Evolutionary conservation across 2,888 invertebrate genomes (phyloP).

Genomic region (Drosophila birchii): DNA sequence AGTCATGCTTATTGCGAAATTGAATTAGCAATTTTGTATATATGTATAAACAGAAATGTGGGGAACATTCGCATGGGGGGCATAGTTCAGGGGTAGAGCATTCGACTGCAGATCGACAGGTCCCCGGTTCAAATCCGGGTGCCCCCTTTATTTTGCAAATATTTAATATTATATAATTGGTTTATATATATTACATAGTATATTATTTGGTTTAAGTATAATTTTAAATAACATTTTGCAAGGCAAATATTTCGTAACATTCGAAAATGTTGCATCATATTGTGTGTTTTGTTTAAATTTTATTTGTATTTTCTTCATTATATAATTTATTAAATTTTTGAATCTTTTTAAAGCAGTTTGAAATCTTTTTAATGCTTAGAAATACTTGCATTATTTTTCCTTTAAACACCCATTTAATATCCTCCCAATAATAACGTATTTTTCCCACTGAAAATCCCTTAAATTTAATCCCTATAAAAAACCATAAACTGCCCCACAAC

Average conservation of each 20-base stretch:
- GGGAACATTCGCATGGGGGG: slow-evolving; percentile 47
- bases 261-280: not conserved
- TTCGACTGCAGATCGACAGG: slow-evolving; percentile 80
- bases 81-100: slow-evolving; percentile 80
- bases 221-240: not conserved
- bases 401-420: not conserved
- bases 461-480: not conserved
- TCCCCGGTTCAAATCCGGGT: slow-evolving; percentile 80
- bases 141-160: slow-evolving; percentile 56
- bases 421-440: not conserved
- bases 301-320: too few species aligned
- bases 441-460: too few species aligned
- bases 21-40: not conserved
- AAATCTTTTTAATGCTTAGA: not conserved
- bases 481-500: not conserved
- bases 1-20: not conserved
- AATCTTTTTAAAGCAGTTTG: too few species aligned
- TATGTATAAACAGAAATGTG: too few species aligned
- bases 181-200: not conserved
- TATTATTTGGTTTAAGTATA: not conserved
- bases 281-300: not conserved
- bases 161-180: not conserved
- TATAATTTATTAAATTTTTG: too few species aligned
- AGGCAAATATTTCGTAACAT: too few species aligned
- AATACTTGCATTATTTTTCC: too few species aligned